Percentiles rank a stretch among this genome's conserved stretches.
phyloP scores from a whole-genome alignment of 1,140 invertebrate species.

The Drosophila pruinosa region DNA sequence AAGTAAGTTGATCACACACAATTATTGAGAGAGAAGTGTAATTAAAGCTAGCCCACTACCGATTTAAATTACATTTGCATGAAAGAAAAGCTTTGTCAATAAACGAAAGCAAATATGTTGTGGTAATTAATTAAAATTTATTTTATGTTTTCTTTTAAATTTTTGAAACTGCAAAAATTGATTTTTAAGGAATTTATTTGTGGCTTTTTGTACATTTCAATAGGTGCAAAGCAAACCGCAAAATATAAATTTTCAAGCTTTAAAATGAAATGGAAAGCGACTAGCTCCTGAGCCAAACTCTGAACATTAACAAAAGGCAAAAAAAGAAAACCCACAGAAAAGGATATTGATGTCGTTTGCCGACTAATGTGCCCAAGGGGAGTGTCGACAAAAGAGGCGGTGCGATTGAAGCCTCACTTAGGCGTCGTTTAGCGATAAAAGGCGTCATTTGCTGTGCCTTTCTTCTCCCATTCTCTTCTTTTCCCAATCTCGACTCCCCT shows the following conservation, averaged over 20 bases:
- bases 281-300: not conserved
- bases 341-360: conserved; percentile 63
- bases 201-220: conserved; percentile 56
- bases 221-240: conserved; percentile 46
- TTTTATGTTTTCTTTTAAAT: conserved; percentile 43
- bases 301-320: conserved; percentile 45
- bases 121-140: conserved; percentile 77
- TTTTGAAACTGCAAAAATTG: conserved; percentile 7
- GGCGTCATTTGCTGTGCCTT: conserved; percentile 48
- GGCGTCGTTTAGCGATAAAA: conserved; percentile 78
- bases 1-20: conserved; percentile 31
- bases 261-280: conserved; percentile 62
- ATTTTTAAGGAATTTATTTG: conserved; percentile 54
- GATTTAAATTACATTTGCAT: conserved; percentile 33
- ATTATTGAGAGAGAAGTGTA: conserved; percentile 9
- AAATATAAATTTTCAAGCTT: conserved; percentile 38
- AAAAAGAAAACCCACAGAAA: conserved; percentile 17
- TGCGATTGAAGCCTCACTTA: conserved; percentile 58
- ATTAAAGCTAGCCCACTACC: conserved; percentile 45
- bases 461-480: not conserved
- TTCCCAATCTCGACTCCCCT: not conserved
- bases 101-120: conserved; percentile 62
- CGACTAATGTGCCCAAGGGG: conserved; percentile 50
- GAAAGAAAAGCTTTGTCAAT: conserved; percentile 23
- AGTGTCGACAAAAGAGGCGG: not conserved